Percentiles rank a stretch among this genome's conserved stretches.
Conservation (phyloP, 1,140 invertebrate species). For the Hyposmocoma kahamanoa region DNA sequence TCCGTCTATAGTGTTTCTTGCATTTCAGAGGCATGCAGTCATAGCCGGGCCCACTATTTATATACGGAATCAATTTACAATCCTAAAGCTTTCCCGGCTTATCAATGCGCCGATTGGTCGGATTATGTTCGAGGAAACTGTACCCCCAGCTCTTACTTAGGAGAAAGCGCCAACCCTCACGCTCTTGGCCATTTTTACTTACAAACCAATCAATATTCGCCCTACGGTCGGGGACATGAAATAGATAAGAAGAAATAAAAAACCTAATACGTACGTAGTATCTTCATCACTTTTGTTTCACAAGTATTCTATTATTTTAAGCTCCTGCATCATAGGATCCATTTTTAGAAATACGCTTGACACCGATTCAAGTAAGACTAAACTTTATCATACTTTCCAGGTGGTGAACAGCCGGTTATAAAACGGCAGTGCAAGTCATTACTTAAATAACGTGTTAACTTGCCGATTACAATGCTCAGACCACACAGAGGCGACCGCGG, state of each 20-base stretch:
- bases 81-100: conserved; percentile 71
- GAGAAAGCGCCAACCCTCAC: conserved; percentile 16
- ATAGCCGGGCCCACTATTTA: conserved; percentile 78
- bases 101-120: conserved; percentile 73
- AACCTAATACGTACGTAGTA: too few species aligned
- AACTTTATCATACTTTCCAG: too few species aligned
- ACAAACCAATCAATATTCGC: conserved; percentile 16
- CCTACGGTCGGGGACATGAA: conserved; percentile 13
- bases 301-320: too few species aligned
- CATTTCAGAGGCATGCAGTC: conserved; percentile 78
- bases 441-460: too few species aligned
- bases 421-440: too few species aligned
- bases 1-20: conserved; percentile 7
- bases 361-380: too few species aligned
- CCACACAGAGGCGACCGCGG: too few species aligned
- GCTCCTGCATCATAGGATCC: too few species aligned
- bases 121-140: conserved; percentile 72
- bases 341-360: too few species aligned
- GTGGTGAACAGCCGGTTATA: too few species aligned
- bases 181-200: conserved; percentile 21
- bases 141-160: conserved; percentile 16
- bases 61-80: conserved; percentile 78
- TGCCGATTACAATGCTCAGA: too few species aligned
- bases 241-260: neutral
- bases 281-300: too few species aligned